Base-by-base conservation (phyloP, 2,797 vertebrate genomes). In the Gallinago solitaria region DNA sequence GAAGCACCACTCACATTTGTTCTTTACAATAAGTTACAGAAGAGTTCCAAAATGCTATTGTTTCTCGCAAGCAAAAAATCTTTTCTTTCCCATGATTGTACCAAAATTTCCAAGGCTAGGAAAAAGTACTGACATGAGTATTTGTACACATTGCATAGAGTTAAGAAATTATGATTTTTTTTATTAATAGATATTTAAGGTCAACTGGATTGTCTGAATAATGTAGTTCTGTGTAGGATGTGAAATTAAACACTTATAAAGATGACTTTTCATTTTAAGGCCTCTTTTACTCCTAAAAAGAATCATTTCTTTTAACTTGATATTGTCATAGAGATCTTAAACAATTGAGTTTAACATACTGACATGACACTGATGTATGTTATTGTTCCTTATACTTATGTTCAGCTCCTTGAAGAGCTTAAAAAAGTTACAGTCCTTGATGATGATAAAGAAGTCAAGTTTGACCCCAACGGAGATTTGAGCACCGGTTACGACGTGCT, bases 401-500 rank as follows among this genome's bases (percentile, higher is more conserved):
- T 85, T 93, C 94, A 99, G 99, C 95, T 99, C 45, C 96, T 99
- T 81, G 86, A 96, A 79, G 70, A 97, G 83, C 95, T 99, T 67
- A 92, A 97, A 95, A 97, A 83, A 20, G 77, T 98, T 64, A 90
- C 89, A 48, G 96, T 99, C 77, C 94, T 93, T 43, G 92, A 98
- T 8, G 68, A 88, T 59, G 97, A 71, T 7, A 95, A 96, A 54
- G 97, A 80, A 50, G 98, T 98, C 81, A 96, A 71, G 56, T 99
- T 99, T 94, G 98, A 99, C 94, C 69, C 89, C 18, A 96, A 82
- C 0, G 99, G 99, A 65, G 98, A 99, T 93, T 97, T 99, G 76
- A 99, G 98, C 70, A 97, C 97, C 77, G 98, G 98, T 60, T 99
- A 99, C 3, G 97, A 99, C 28, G 90, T 99, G 39, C 96, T 96